Conservation (phyloP, 2,113 vertebrate genomes). For the Reinhardtius hippoglossoides region DNA sequence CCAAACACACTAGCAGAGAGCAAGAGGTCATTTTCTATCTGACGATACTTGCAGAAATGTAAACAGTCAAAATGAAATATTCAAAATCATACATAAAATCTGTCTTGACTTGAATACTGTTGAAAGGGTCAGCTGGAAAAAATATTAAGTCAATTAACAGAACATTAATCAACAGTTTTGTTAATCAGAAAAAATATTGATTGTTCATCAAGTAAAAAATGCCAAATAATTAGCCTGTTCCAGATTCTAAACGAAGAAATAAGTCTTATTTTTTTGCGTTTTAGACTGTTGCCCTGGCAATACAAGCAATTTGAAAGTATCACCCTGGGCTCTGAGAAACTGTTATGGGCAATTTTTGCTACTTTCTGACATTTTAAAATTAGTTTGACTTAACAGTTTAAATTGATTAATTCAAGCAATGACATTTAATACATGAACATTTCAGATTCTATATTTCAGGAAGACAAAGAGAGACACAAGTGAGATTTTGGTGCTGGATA, state of each 20-base stretch:
- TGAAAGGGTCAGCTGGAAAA: background rate
- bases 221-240: too few relatives aligned
- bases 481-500: too few relatives aligned
- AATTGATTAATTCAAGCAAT: background rate
- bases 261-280: background rate
- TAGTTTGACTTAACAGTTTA: background rate
- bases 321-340: background rate
- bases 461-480: background rate
- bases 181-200: too few relatives aligned
- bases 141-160: background rate
- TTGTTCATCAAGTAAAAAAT: too few relatives aligned
- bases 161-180: conserved; percentile 5
- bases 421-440: background rate
- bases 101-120: background rate
- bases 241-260: too few relatives aligned
- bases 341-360: background rate
- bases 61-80: background rate
- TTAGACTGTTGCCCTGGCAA: background rate
- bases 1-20: conserved; percentile 21
- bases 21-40: conserved; percentile 45
- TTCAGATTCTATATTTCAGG: background rate
- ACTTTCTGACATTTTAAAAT: background rate
- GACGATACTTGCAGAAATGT: conserved; percentile 21
- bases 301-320: background rate
- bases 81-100: background rate